Base-by-base conservation (phyloP, 2,797 vertebrate genomes). In the Lepidocolaptes lacrymiger region DNA sequence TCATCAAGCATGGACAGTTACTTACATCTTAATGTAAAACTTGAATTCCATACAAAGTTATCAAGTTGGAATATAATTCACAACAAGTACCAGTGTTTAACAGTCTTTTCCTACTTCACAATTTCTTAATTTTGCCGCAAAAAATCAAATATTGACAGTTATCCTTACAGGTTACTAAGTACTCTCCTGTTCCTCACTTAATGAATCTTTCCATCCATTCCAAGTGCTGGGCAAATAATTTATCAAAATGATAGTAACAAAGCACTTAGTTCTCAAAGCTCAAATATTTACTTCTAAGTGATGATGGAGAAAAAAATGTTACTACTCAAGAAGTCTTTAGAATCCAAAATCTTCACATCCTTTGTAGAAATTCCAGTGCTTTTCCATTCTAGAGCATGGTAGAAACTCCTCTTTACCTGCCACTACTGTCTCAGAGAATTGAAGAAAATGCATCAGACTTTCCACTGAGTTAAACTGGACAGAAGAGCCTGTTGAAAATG, bases 371-470 rank as follows among this genome's bases (percentile, higher is more conserved):
- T 96, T 97, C 99, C 99, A 99, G 73, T 98, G 93, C 51, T 88
- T 78, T 85, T 99, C 98, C 98, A 98, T 98, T 43, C 97, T 10
- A 59, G 97, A 91, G 28, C 93, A 97, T 4, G 99, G 98, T 23
- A 99, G 89, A 84, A 99, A 96, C 91, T 99, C 99, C 39, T 98
- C 98, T 80, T 98, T 93, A 14, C 62, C 76, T 72, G 98, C 96
- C 85, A 98, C 51, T 64, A 97, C 86, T 92, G 98, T 89, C n/a
- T 97, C 98, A 71, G 73, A 95, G 94, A 99, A 97, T 28, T 97
- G 97, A 96, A 98, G 98, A 49, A 98, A 95, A 59, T 28, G 64
- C n/a, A 68, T 87, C 66, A 87, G 34, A 61, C 61, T 94, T 94
- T 94, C 87, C 63, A 79, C 12, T 36, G 94, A 91, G 66, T 46